phyloP scores from a whole-genome alignment of 37 sponge, comb jelly and placozoan species.

The Diacarnus erythraeanus region DNA sequence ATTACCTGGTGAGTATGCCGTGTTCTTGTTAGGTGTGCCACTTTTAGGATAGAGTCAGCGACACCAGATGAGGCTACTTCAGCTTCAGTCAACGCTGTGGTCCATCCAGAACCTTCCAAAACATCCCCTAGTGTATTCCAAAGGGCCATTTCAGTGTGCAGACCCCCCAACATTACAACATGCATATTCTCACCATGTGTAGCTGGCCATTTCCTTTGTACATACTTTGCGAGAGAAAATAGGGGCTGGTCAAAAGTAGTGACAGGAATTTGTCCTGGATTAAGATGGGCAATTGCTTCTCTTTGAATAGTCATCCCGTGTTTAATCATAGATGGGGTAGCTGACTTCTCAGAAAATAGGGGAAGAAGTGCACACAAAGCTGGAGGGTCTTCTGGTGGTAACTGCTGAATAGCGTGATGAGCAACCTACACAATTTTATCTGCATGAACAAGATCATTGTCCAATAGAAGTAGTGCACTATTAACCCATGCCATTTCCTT shows the following conservation, averaged over 20 bases:
- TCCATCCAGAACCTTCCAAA: slow-evolving; percentile 55
- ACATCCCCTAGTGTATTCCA: slow-evolving; percentile 44
- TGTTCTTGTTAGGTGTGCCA: slow-evolving; percentile 22
- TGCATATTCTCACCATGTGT: slow-evolving; percentile 20
- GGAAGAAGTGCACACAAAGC: slow-evolving; percentile 34
- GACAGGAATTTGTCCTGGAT: slow-evolving; percentile 39
- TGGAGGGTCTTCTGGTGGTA: slow-evolving; percentile 3
- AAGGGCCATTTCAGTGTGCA: slow-evolving; percentile 54
- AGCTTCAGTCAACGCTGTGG: slow-evolving; percentile 30
- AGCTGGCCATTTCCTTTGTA: slow-evolving; percentile 10
- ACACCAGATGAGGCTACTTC: slow-evolving; percentile 32
- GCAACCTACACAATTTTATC: slow-evolving; percentile 40
- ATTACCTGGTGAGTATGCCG: slow-evolving; percentile 43
- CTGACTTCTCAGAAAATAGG: slow-evolving; percentile 37
- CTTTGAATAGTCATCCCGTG: slow-evolving; percentile 35
- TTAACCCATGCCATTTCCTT: slow-evolving; percentile 27
- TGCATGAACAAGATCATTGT: neutral
- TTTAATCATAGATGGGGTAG: slow-evolving; percentile 43
- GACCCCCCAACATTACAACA: slow-evolving; percentile 50
- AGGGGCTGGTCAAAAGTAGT: slow-evolving; percentile 50
- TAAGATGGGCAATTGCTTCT: slow-evolving; percentile 25
- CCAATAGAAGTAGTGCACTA: slow-evolving; percentile 33
- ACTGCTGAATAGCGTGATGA: slow-evolving; percentile 23
- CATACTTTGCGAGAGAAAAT: slow-evolving; percentile 35
- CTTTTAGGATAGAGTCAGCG: slow-evolving; percentile 26